Base-by-base conservation (phyloP, 2,113 vertebrate species). In the Hippocampus barbouri region DNA sequence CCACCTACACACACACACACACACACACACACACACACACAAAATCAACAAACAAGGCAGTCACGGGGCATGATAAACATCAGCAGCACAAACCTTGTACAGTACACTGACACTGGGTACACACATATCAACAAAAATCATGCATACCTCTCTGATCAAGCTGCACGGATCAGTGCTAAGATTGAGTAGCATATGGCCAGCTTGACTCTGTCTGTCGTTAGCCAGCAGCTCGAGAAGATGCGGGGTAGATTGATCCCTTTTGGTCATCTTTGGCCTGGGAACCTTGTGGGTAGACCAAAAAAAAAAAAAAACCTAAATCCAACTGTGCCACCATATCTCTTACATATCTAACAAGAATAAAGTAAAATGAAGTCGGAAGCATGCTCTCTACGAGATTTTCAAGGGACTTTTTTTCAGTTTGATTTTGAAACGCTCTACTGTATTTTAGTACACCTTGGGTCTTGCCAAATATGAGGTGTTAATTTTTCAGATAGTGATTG, bases 181-280 rank as follows among this genome's bases (percentile, higher is more conserved):
- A 68, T 95, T 96, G 71, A 98, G 82, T 84, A 99, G 82, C 95
- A 98, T 96, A 81, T 98, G 97, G 34, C 97, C 97, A 43, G 96
- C 94, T 68, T 98, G 97, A 90, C 97, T 99, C 78, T 95, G 95
- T 51, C 97, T 90, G 86, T 98, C 96, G 79, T 83, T 95, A 51
- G 96, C 93, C 83, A 98, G 89, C 30, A 92, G 83, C 86, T 97
- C 95, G 59, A 98, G 75, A 56, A 90, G 74, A 70, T 92, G 93
- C 54, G 93, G 94, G 72, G 90, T 84, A 0, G 83, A 63, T 69
- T 92, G 93, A 69, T 95, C 93, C 77, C 92, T 92, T 80, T 97
- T 98, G 76, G 93, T 93, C 79, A 92, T 82, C 88, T 96, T 97
- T 68, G 88, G 78, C 89, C 95, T 98, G 83, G 95, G 94, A 78